A percentile compares a stretch with the other conserved stretches of the same genome.
Evolutionary conservation across 2,113 vertebrate genomes (phyloP).

Genomic region (Corythornis vintsioides): DNA sequence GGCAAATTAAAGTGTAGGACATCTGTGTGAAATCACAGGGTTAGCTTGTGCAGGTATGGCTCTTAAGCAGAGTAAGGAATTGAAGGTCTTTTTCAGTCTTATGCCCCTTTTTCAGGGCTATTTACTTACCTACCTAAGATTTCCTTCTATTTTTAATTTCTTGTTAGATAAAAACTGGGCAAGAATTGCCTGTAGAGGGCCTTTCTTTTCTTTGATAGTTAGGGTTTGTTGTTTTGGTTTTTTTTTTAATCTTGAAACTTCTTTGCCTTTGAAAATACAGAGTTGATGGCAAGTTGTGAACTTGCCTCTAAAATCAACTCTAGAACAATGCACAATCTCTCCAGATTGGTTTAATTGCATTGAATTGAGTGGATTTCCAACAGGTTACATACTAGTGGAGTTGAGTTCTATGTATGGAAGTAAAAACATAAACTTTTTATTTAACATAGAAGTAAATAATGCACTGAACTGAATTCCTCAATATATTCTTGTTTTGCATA

Average conservation of each 20-base stretch:
- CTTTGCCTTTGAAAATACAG: not conserved
- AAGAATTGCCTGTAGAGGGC: not conserved
- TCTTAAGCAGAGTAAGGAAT: not conserved
- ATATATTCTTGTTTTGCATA: not conserved
- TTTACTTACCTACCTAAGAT: not conserved
- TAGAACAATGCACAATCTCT: not conserved
- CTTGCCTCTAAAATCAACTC: not conserved
- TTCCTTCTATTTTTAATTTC: not conserved
- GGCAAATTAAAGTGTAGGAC: not conserved
- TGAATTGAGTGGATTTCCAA: not conserved
- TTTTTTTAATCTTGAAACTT: not conserved
- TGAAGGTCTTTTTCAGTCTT: not conserved
- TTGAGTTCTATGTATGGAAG: not conserved
- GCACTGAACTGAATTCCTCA: not conserved
- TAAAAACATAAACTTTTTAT: not conserved
- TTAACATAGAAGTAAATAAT: not conserved
- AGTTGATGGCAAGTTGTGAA: not conserved
- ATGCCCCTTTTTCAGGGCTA: not conserved
- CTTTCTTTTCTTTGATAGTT: not conserved
- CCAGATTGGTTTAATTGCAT: not conserved
- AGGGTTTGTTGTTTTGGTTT: too few relatives aligned
- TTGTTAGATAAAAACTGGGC: not conserved
- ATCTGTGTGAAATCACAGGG: accelerated
- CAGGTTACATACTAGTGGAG: not conserved
- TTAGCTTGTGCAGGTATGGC: not conserved